Percentiles rank a stretch among this genome's conserved stretches.
phyloP scores from a whole-genome alignment of 2,113 vertebrate genomes.

The Verasper variegatus region DNA sequence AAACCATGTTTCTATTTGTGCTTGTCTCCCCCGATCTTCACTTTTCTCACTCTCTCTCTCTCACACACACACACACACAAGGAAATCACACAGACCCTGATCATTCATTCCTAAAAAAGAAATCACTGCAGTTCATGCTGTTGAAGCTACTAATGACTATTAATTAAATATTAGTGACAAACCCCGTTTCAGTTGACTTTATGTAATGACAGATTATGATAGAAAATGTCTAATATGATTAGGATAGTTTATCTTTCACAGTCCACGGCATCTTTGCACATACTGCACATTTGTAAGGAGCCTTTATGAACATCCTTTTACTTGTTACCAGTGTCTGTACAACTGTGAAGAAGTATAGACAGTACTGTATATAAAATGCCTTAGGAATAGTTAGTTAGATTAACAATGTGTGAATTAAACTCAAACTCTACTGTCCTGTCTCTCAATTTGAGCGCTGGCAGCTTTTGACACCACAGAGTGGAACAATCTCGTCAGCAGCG shows the following conservation, averaged over 20 bases:
- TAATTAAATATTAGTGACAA: constrained; percentile 1
- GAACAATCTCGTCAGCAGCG: constrained; percentile 2
- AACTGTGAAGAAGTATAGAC: too few species aligned
- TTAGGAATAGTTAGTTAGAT: neutral
- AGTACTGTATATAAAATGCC: neutral
- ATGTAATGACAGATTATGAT: neutral
- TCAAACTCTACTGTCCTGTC: neutral
- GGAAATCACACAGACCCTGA: neutral
- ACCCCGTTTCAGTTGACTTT: neutral
- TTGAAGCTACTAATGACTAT: neutral
- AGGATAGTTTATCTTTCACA: too few species aligned
- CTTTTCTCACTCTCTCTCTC: constrained; percentile 7
- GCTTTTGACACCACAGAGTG: constrained; percentile 1
- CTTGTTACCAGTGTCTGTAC: too few species aligned
- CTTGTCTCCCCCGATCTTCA: neutral
- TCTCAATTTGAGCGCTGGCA: neutral
- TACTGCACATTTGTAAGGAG: too few species aligned
- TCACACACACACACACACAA: neutral
- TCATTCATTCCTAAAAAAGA: neutral
- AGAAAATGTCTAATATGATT: too few species aligned
- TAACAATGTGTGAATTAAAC: neutral
- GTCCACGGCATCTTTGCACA: too few species aligned
- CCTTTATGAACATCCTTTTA: too few species aligned
- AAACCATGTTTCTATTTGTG: neutral
- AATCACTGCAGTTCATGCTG: too few species aligned